phyloP scores from a whole-genome alignment of 2,113 vertebrate species.

The pig (Sus scrofa) region DNA sequence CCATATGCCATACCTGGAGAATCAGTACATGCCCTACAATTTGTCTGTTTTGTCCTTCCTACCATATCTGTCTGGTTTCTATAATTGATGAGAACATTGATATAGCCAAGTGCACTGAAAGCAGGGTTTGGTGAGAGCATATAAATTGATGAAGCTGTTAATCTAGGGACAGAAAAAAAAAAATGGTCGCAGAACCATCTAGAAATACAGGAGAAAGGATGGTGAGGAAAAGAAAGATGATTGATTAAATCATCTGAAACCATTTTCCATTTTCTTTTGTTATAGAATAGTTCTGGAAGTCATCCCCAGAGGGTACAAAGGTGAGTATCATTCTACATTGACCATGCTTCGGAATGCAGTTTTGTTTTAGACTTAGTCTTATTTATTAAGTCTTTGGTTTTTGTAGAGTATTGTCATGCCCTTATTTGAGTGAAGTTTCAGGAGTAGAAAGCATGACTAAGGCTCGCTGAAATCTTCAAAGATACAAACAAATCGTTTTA shows the following conservation, averaged over 20 bases:
- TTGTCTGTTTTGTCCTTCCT: background rate
- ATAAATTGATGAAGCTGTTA: background rate
- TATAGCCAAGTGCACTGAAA: background rate
- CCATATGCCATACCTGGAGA: background rate
- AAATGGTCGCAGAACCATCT: background rate
- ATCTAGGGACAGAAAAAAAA: background rate
- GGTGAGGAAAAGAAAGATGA: background rate
- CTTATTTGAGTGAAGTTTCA: conserved; percentile 26
- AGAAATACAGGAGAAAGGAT: background rate
- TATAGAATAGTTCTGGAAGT: background rate
- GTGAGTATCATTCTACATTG: conserved; percentile 62
- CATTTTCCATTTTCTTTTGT: conserved; percentile 53
- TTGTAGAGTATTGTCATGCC: background rate
- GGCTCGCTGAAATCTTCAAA: background rate
- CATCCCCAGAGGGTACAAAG: background rate
- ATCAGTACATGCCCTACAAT: background rate
- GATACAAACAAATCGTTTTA: background rate
- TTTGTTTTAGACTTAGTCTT: conserved; percentile 11
- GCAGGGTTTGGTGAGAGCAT: background rate
- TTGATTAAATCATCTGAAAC: background rate
- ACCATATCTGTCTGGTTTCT: background rate
- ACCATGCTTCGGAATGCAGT: background rate
- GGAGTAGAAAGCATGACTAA: background rate
- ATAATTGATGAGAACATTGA: background rate
- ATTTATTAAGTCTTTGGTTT: background rate